Base-by-base conservation (phyloP, 2,797 vertebrate genomes). In the Chaetophractus vellerosus region DNA sequence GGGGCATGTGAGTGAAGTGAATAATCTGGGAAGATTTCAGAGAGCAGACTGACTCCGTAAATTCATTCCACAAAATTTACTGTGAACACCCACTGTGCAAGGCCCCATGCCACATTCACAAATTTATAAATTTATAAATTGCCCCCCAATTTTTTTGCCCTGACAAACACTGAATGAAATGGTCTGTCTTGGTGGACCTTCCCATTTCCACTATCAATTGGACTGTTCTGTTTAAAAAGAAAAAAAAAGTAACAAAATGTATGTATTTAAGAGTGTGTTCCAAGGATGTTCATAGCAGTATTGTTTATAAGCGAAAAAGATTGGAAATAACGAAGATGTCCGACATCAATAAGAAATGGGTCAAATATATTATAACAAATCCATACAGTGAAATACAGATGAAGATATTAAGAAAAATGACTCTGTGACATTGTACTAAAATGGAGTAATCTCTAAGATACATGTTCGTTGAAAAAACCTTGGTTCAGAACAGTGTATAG, bases 241-340 rank as follows among this genome's bases (percentile, higher is more conserved):
- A 41, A 15, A 8, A 45, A 36, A 71, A 11, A 12, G 48, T 36
- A 36, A 23, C 57, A 90, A 71, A 64, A 81, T 74, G 11, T 91
- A 55, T 61, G 24, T 59, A 76, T 52, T 93, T 61, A 59, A 52
- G 63, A 41, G 19, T 72, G n/a, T 84, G 55, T 93, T 36, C 66
- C 8, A 2, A 90, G 75, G 36, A 81, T 91, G 52, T 76, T 93
- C 24, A 71, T 5, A 80, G 28, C 21, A 72, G 59, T 23, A 48
- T 71, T 95, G 57, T 33, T 89, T 94, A 63, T 38, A 45, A 72
- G 21, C 76, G 38, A 28, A 83, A 88, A 84, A 90, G 31, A 92
- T 3, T 80, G 31, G 31, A 52, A 79, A 48, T 14, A 93, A 28
- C 41, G 48, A 45, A 92, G 71, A 38, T 86, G 23, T 21, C 55